Evolutionary conservation across 2,888 invertebrate genomes (phyloP).

Genomic region (Callinectes sapidus): DNA sequence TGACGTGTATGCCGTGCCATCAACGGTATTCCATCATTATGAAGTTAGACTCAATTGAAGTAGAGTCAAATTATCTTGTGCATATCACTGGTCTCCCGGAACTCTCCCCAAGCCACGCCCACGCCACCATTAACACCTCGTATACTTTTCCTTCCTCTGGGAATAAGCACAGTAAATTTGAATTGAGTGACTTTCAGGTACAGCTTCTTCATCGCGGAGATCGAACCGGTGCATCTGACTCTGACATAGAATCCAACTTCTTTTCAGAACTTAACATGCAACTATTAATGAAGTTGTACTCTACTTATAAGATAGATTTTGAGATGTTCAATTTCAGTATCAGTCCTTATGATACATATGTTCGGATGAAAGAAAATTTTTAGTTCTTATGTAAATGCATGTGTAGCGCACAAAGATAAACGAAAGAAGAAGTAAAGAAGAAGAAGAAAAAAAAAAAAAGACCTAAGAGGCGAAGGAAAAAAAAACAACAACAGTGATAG

Average conservation of each 20-base stretch:
- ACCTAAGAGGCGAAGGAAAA: no score
- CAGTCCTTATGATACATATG: conserved; percentile 51
- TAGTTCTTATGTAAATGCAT: no score
- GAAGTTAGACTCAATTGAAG: conserved; percentile 36
- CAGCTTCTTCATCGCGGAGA: background rate
- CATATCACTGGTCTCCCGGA: conserved; percentile 43
- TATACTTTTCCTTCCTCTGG: background rate
- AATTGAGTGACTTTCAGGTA: background rate
- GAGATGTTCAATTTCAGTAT: conserved; percentile 81
- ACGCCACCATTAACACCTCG: conserved; percentile 33
- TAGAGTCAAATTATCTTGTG: conserved; percentile 53
- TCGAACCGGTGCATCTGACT: conserved; percentile 46
- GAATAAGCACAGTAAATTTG: background rate
- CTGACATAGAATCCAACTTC: conserved; percentile 45
- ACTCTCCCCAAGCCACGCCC: background rate
- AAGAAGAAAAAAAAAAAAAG: no score
- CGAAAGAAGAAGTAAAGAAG: no score
- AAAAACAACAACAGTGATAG: no score
- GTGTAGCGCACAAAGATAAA: no score
- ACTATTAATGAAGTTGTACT: conserved; percentile 80
- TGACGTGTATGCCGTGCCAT: conserved; percentile 73
- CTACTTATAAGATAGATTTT: conserved; percentile 83
- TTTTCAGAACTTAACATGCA: conserved; percentile 78
- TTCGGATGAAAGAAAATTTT: background rate
- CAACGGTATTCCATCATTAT: conserved; percentile 55